phyloP scores from a whole-genome alignment of 2,113 vertebrate species.

The Alaudala cheleensis region DNA sequence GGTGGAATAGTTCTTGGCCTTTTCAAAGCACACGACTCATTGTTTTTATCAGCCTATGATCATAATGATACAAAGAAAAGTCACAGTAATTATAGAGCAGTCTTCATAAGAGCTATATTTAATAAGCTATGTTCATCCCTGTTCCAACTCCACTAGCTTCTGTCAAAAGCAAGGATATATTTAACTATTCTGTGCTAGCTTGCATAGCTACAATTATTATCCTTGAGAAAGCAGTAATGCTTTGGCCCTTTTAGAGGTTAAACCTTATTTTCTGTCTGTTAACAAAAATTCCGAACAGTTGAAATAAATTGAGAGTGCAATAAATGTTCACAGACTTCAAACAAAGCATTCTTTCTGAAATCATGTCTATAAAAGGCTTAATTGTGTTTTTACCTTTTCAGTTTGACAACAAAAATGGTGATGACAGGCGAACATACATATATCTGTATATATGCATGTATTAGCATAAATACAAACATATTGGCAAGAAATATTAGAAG shows the following conservation, averaged over 20 bases:
- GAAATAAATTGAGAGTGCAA: background rate
- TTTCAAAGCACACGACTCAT: slow-evolving; percentile 12
- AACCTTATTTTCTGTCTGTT: background rate
- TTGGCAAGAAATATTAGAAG: background rate
- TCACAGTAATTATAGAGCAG: slow-evolving; percentile 58
- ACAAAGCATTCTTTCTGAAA: background rate
- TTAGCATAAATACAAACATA: background rate
- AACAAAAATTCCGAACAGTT: background rate
- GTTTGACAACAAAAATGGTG: background rate
- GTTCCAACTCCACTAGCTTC: slow-evolving; percentile 44
- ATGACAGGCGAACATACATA: background rate
- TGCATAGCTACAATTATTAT: slow-evolving; percentile 32
- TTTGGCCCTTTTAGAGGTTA: slow-evolving; percentile 2
- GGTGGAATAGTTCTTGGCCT: slow-evolving; percentile 25
- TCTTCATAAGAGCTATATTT: slow-evolving; percentile 61
- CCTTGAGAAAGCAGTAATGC: background rate
- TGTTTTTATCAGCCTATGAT: slow-evolving; percentile 51
- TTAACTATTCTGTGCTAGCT: slow-evolving; percentile 40
- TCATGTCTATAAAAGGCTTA: background rate
- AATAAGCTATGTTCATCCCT: slow-evolving; percentile 54
- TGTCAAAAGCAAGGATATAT: slow-evolving; percentile 62
- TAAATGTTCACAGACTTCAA: background rate
- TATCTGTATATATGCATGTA: background rate
- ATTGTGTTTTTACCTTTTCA: background rate
- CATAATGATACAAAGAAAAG: slow-evolving; percentile 59